A percentile compares a stretch with the other conserved stretches of the same genome.
Conservation (phyloP, 2,113 vertebrate genomes). For the Ibidorhyncha struthersii region DNA sequence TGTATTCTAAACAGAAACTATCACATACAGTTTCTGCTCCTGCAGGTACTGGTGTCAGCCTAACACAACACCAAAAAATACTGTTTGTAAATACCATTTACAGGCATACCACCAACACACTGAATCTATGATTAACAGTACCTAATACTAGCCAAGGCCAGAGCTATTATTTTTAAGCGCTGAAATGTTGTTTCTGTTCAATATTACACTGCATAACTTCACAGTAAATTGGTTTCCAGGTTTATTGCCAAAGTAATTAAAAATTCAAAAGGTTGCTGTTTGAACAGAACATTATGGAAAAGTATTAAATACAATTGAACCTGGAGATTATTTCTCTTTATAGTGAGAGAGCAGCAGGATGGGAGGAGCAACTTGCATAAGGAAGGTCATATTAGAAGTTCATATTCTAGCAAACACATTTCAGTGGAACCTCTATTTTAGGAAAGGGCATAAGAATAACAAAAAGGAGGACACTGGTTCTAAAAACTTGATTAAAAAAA, state of each 20-base stretch:
- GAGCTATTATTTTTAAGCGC: neutral
- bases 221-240: slow-evolving; percentile 21
- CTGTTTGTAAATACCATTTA: neutral
- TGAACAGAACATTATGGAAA: slow-evolving; percentile 19
- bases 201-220: slow-evolving; percentile 9
- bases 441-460: neutral
- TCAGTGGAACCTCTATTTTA: neutral
- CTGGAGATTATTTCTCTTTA: slow-evolving; percentile 8
- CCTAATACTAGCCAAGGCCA: neutral
- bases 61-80: neutral
- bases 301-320: neutral
- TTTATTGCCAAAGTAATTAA: slow-evolving; percentile 50
- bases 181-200: slow-evolving; percentile 5
- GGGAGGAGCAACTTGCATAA: neutral
- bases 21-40: neutral
- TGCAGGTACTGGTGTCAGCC: neutral
- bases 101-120: neutral
- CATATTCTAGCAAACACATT: neutral
- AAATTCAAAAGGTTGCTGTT: slow-evolving; percentile 41
- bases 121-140: neutral
- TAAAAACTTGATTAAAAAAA: neutral
- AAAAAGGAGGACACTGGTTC: neutral
- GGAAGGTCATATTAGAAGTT: neutral
- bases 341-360: neutral
- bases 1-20: neutral